Conservation (phyloP, 2,888 invertebrate genomes). For the Pandemis corylana region DNA sequence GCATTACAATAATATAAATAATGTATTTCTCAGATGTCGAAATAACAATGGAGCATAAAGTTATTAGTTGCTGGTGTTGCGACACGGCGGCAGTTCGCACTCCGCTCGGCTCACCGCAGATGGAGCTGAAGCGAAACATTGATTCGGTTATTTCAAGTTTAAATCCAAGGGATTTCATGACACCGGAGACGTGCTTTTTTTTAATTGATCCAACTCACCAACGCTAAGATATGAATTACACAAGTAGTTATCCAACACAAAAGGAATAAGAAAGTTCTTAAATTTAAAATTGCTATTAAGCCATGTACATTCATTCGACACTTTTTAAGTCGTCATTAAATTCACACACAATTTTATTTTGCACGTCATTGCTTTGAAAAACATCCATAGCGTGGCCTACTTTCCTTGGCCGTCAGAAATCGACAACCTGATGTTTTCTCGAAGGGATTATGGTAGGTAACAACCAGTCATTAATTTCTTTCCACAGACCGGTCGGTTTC, state of each 20-base stretch:
- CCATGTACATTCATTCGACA: not conserved
- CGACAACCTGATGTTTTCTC: conserved; percentile 51
- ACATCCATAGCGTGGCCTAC: conserved; percentile 51
- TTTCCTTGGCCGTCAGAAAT: conserved; percentile 53
- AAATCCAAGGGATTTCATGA: not conserved
- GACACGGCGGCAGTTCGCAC: conserved; percentile 43
- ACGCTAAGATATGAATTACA: not conserved
- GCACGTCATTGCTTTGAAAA: conserved; percentile 29
- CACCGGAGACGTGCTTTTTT: not conserved
- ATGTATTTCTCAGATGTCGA: conserved; percentile 56
- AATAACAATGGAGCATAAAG: conserved; percentile 50
- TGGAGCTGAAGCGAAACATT: conserved; percentile 1
- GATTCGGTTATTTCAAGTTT: conserved; percentile 4
- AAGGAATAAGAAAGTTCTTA: conserved; percentile 4
- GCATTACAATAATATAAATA: conserved; percentile 44
- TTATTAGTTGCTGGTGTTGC: conserved; percentile 50
- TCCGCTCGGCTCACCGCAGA: conserved; percentile 17
- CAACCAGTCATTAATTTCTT: conserved; percentile 47
- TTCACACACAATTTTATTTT: conserved; percentile 21
- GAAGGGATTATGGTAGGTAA: conserved; percentile 45
- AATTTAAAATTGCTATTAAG: conserved; percentile 13
- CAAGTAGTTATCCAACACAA: conserved; percentile 5
- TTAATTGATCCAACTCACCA: not conserved
- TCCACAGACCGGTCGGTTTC: conserved; percentile 49
- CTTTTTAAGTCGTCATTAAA: conserved; percentile 15